Evolutionary conservation across 2,113 vertebrate species (phyloP).

Genomic region (Sterna hirundo): DNA sequence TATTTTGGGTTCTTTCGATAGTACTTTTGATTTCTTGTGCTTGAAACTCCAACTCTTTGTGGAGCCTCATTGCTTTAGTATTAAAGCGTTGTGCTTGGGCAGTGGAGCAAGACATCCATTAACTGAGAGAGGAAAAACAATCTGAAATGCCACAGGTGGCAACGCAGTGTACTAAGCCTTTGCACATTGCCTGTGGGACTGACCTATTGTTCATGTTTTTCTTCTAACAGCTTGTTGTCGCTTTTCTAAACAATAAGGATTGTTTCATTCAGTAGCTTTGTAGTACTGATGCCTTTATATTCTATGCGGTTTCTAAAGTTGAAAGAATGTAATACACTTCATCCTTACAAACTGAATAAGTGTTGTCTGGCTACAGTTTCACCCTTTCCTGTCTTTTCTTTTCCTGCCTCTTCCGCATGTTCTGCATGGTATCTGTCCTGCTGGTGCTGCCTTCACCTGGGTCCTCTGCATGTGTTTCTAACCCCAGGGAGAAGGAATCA

Average conservation of each 20-base stretch:
- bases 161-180: not conserved
- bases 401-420: constrained; percentile 77
- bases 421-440: constrained; percentile 77
- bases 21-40: not conserved
- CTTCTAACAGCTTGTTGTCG: constrained; percentile 32
- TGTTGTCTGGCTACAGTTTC: constrained; percentile 78
- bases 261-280: constrained; percentile 10
- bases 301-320: constrained; percentile 7
- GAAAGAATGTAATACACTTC: constrained; percentile 22
- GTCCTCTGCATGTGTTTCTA: constrained; percentile 86
- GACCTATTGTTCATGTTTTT: constrained; percentile 9
- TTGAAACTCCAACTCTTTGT: not conserved
- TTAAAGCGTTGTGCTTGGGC: not conserved
- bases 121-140: not conserved
- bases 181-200: not conserved
- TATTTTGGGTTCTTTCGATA: not conserved
- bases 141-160: not conserved
- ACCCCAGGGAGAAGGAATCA: constrained; percentile 95
- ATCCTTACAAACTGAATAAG: constrained; percentile 27
- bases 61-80: not conserved
- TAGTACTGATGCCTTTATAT: constrained; percentile 6
- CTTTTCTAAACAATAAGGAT: constrained; percentile 35
- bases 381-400: constrained; percentile 86
- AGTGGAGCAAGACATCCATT: not conserved
- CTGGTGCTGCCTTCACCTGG: constrained; percentile 88